Percentiles rank a stretch among this genome's conserved stretches.
These are phyloP conservation scores for Metalampra italica DNA, from an alignment of 2,888 invertebrate genomes.

Conservation along the genomic window DNA sequence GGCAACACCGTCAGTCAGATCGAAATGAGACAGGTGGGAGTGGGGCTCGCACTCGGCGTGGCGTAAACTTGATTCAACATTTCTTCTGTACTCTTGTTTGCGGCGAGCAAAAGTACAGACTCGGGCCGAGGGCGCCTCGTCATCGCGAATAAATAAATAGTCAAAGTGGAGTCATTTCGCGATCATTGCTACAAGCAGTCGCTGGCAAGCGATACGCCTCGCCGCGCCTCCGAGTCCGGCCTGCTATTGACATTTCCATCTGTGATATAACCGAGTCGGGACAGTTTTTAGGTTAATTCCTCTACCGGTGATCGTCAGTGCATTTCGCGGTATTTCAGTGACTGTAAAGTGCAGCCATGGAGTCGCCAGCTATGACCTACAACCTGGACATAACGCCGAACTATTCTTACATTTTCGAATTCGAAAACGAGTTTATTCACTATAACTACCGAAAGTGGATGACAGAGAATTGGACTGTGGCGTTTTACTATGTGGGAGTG, in stretches of 20 bases:
- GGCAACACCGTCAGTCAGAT: constrained; percentile 19
- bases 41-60: constrained; percentile 47
- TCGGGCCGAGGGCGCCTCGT: constrained; percentile 52
- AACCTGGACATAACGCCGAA: constrained; percentile 84
- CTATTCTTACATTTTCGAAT: constrained; percentile 96
- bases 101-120: constrained; percentile 43
- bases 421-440: constrained; percentile 96
- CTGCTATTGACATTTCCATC: constrained; percentile 62
- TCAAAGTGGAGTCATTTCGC: constrained; percentile 48
- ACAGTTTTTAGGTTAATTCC: constrained; percentile 64
- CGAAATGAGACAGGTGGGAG: constrained; percentile 34
- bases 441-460: constrained; percentile 95
- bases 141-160: constrained; percentile 56
- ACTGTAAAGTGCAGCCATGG: constrained; percentile 44
- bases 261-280: constrained; percentile 66
- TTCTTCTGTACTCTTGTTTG: constrained; percentile 27
- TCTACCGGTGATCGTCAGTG: constrained; percentile 66
- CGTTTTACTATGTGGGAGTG: constrained; percentile 91
- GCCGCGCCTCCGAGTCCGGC: constrained; percentile 44
- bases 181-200: constrained; percentile 54
- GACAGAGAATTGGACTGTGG: constrained; percentile 96
- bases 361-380: constrained; percentile 68
- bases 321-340: constrained; percentile 33
- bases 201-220: constrained; percentile 48
- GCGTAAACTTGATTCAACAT: constrained; percentile 52